Conservation (phyloP, 1,140 invertebrate species). For the Drosophila triauraria region DNA sequence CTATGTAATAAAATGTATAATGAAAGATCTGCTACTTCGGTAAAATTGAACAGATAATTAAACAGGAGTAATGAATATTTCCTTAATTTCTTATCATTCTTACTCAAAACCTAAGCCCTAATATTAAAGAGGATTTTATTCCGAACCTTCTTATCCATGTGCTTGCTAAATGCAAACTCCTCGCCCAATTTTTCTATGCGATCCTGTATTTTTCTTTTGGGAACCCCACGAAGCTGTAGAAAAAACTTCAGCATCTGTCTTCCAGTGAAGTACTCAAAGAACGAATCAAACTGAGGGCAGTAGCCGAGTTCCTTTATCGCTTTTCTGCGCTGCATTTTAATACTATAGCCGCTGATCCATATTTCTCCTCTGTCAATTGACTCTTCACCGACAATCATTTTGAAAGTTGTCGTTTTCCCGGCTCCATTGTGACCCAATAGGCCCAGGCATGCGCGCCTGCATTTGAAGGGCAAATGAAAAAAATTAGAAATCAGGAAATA, state of each 20-base stretch:
- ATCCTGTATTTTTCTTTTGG: constrained; percentile 78
- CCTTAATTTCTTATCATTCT: too few species aligned
- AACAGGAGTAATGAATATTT: too few species aligned
- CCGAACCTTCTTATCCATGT: constrained; percentile 85
- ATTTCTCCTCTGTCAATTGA: constrained; percentile 85
- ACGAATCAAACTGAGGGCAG: constrained; percentile 93
- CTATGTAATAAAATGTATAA: too few species aligned
- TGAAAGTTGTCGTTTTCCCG: constrained; percentile 93
- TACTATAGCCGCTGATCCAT: constrained; percentile 85
- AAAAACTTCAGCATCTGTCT: constrained; percentile 91
- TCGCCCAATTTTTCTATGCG: constrained; percentile 65
- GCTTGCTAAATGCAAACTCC: constrained; percentile 80
- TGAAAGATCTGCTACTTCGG: too few species aligned
- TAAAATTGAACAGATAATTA: too few species aligned
- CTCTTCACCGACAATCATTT: constrained; percentile 93
- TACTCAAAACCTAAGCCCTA: background rate
- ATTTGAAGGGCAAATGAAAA: too few species aligned
- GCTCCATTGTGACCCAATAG: constrained; percentile 94
- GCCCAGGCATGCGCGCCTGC: constrained; percentile 91
- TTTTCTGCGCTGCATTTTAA: constrained; percentile 83
- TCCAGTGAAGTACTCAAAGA: constrained; percentile 92
- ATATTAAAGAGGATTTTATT: background rate
- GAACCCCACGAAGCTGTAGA: constrained; percentile 89
- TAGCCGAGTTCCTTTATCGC: constrained; percentile 89
- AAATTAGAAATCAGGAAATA: constrained; percentile 31